Base-by-base conservation (phyloP, 2,888 invertebrate species). In the Leptinotarsa tumamoca region DNA sequence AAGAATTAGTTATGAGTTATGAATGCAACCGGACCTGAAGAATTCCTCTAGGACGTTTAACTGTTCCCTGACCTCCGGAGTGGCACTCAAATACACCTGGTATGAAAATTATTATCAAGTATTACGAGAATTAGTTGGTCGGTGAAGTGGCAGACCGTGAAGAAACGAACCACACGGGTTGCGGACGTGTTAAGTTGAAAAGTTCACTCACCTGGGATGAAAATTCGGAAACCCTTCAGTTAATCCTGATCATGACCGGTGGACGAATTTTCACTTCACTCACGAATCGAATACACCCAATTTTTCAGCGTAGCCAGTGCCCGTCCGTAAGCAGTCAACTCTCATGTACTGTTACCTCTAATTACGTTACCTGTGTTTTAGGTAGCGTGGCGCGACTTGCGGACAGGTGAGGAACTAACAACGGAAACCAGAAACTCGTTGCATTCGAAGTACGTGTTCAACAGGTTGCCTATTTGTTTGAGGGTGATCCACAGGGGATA, bases 301-400 rank as follows among this genome's bases (percentile, higher is more conserved):
- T 54, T 61, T 58, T 70, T 68, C 75, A 74, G 75, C 74, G 72
- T 74, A 70, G 72, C 78, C 72, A 74, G 77, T 75, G 74, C 54
- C 74, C 75, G 71, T 58, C 58, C 58, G 68, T 76, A 76, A 73
- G 63, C 58, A 61, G 43, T 21, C 68, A 14, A 66, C 43, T 66
- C 51, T 52, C 21, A 56, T 51, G 70, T 70, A 70, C 70, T 70
- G 70, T 70, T 84, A 83, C 83, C 82, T 84, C 81, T 82, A 84
- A 84, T 83, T 73, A 68, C 70, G 68, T 75, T 84, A 82, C 80
- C 80, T 81, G 80, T 79, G 81, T 78, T 75, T 77, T 73, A 73
- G 73, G 74, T 70, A 74, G 74, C 14, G 74, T 78, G 77, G 81
- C 83, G 82, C 82, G 80, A 58, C 75, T 70, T 61, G 74, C 72